Base-by-base conservation (phyloP, 2,797 vertebrate species). In the Fistularia tabacaria region DNA sequence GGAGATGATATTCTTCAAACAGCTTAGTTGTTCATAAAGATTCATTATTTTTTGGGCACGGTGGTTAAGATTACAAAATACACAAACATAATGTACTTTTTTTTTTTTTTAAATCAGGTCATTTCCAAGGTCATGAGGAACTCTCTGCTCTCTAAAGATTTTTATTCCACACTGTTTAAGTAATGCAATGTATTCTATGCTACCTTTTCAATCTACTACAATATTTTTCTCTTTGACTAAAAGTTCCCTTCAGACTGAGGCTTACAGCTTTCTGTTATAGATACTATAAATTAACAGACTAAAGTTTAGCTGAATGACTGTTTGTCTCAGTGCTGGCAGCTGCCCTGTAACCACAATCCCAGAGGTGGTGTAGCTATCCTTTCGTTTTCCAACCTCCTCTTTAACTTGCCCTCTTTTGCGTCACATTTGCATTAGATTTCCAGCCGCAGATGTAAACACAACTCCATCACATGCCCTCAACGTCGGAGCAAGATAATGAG, bases 381-480 rank as follows among this genome's bases (percentile, higher is more conserved):
- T 74, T 82, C 75, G 84, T 89, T 91, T 91, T 91, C 88, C 87
- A 69, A 80, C 82, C 82, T 85, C 78, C 73, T 85, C 81, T 88
- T 87, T 86, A 84, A 71, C 70, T 82, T 74, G 69, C 73, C 73
- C 79, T 72, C 73, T 77, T 85, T 81, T 89, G 84, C 86, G 84
- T 90, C 89, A 90, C 76, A 60, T 84, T 86, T 84, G 85, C 84
- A 80, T 91, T 84, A 64, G 63, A 86, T 88, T 89, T 86, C 87
- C 80, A 81, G 82, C 77, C 67, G 52, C 71, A 59, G 74, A 76
- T 56, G 64, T 84, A 83, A 82, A 87, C 82, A 85, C 73, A 76
- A 76, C 70, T 78, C 69, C 64, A 73, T 79, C 74, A 69, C 40
- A 59, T 65, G 61, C 47, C 59, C 64, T 62, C 50, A 73, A 55